A percentile compares a stretch with the other conserved stretches of the same genome.
phyloP scores from a whole-genome alignment of 2,888 invertebrate genomes.

The Bombyx huttoni region DNA sequence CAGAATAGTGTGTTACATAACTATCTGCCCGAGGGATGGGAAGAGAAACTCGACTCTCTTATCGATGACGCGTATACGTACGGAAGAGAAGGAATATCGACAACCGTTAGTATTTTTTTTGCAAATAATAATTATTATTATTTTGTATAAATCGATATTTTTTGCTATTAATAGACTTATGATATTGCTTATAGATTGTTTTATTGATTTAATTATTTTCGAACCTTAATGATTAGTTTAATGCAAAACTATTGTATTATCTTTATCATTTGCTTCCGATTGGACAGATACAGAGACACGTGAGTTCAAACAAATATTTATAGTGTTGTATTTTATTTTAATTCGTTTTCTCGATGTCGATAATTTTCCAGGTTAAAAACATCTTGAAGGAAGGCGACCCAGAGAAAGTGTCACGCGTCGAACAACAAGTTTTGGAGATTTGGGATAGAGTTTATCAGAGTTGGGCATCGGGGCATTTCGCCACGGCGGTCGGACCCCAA shows the following conservation, averaged over 20 bases:
- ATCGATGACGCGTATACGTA: conserved; percentile 94
- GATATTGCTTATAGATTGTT: not conserved
- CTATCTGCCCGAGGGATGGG: conserved; percentile 87
- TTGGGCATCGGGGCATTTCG: conserved; percentile 84
- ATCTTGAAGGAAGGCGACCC: conserved; percentile 86
- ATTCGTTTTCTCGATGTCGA: not conserved
- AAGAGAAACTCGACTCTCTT: conserved; percentile 89
- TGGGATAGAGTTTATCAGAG: conserved; percentile 96
- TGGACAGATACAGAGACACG: conserved; percentile 20
- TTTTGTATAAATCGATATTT: not conserved
- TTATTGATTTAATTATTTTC: not conserved
- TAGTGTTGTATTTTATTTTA: not conserved
- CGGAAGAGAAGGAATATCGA: conserved; percentile 91
- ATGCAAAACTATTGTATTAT: conserved; percentile 8
- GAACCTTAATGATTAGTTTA: too few species aligned
- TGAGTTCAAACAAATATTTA: not conserved
- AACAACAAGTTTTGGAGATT: conserved; percentile 89
- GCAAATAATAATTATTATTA: too few species aligned
- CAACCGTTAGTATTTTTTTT: conserved; percentile 74
- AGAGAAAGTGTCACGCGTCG: conserved; percentile 84
- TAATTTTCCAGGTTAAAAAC: conserved; percentile 74
- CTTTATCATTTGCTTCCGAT: conserved; percentile 17
- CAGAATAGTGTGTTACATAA: conserved; percentile 89
- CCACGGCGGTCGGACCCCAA: conserved; percentile 74
- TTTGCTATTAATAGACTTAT: not conserved